Evolutionary conservation across 23 tunicate genomes (phyloP).

Genomic region (Botrylloides violaceus): DNA sequence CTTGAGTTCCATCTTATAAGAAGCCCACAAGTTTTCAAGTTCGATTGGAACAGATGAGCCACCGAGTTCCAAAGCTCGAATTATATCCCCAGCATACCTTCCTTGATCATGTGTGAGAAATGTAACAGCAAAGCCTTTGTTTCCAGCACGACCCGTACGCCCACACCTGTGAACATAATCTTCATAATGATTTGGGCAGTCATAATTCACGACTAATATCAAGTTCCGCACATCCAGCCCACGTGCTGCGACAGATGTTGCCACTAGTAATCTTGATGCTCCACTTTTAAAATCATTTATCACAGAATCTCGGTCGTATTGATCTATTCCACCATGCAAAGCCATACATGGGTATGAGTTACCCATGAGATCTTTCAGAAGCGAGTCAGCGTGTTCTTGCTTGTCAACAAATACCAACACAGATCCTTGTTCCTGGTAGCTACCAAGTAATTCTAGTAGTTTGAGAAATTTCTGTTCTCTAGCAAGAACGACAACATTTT

Average conservation of each 20-base stretch:
- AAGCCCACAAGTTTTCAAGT: constrained; percentile 58
- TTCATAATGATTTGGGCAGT: constrained; percentile 99
- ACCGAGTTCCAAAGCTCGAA: constrained; percentile 89
- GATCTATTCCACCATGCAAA: constrained; percentile 99
- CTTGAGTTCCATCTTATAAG: constrained; percentile 74
- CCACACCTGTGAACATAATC: constrained; percentile 99
- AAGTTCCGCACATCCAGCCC: constrained; percentile 95
- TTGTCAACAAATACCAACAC: constrained; percentile 92
- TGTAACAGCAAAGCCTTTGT: constrained; percentile 79
- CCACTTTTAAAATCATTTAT: constrained; percentile 93
- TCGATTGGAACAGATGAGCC: constrained; percentile 50
- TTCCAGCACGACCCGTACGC: constrained; percentile 96
- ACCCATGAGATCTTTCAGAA: constrained; percentile 91
- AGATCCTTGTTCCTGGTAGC: constrained; percentile 75
- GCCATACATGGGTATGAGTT: constrained; percentile 89
- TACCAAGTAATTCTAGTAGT: constrained; percentile 82
- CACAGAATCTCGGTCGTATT: constrained; percentile 97
- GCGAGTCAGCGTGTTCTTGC: constrained; percentile 86
- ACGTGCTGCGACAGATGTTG: constrained; percentile 97
- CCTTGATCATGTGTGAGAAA: constrained; percentile 89
- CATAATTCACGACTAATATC: constrained; percentile 79
- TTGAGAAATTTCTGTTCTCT: constrained; percentile 93
- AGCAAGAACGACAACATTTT: constrained; percentile 69
- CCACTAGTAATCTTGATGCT: constrained; percentile 66
- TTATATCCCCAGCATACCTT: constrained; percentile 94